phyloP scores from a whole-genome alignment of 2,888 invertebrate species.

The Agonopterix subpropinquella region DNA sequence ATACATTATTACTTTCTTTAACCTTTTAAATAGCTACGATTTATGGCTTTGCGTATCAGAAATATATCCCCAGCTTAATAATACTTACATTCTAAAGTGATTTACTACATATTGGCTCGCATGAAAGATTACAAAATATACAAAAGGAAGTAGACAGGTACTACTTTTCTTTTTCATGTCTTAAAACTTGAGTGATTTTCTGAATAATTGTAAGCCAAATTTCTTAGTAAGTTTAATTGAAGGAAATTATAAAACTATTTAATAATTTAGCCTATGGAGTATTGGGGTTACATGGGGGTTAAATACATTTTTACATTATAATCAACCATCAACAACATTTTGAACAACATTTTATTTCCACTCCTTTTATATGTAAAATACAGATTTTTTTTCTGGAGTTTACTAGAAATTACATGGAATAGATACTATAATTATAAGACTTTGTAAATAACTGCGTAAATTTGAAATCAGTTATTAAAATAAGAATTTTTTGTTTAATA shows the following conservation, averaged over 20 bases:
- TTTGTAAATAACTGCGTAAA: no score
- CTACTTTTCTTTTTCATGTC: no score
- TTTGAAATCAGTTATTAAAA: no score
- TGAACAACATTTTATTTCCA: conserved; percentile 30
- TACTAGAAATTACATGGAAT: background rate
- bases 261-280: conserved; percentile 38
- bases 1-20: no score
- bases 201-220: conserved; percentile 44
- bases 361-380: conserved; percentile 7
- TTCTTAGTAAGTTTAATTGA: conserved; percentile 26
- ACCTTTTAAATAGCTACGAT: no score
- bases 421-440: no score
- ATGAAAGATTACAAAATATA: no score
- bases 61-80: no score
- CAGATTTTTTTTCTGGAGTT: background rate
- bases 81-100: background rate
- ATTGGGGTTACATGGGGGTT: conserved; percentile 49
- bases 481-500: no score
- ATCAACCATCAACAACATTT: conserved; percentile 63
- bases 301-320: conserved; percentile 58
- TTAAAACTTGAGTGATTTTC: conserved; percentile 15
- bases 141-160: no score
- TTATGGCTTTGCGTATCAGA: no score
- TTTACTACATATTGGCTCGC: conserved; percentile 5
- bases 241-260: conserved; percentile 1